Base-by-base conservation (phyloP, 2,113 vertebrate species). In the Seriola rivoliana region DNA sequence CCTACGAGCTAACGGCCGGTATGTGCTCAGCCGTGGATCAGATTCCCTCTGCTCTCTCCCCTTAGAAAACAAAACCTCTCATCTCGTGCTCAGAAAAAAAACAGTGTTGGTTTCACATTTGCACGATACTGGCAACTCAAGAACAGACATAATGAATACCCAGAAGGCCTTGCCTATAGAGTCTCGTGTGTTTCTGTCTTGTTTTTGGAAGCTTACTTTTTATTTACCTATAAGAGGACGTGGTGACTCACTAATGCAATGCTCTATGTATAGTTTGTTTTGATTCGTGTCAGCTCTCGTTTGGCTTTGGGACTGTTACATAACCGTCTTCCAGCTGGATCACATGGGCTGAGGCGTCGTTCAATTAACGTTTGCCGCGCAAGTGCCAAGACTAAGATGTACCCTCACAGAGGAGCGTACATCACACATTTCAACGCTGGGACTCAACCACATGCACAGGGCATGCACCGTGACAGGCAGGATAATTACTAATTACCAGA, bases 321-420 rank as follows among this genome's bases (percentile, higher is more conserved):
- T 87, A 89, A 89, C 78, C 2, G 66, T 60, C 66, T 77, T 90
- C 64, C 76, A 89, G 87, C 77, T 83, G 76, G 63, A 89, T 80
- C 73, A 74, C 82, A 81, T 70, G 52, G 72, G 79, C 55, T 81
- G 40, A 82, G 57, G n/a, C 75, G 77, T 75, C 44, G 71, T 80
- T 85, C 85, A 89, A 84, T 89, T 90, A 76, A 57, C 29, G 60
- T 75, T 80, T 69, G 48, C 36, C 16, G 10, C 52, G 58, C 38
- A 16, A 81, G 76, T 81, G 87, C 81, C 85, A 86, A 78, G 70
- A 82, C 69, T 81, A 62, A 80, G 62, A 75, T 71, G 80, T 63
- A 69, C 66, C 48, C 76, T 65, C 63, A 68, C 75, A 57, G 60
- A 66, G 40, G 52, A 65, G 72, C 5, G n/a, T 12, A 38, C 81